A percentile compares a stretch with the other conserved stretches of the same genome.
phyloP scores from a whole-genome alignment of 2,888 invertebrate species.

The Lepidonotus clava region DNA sequence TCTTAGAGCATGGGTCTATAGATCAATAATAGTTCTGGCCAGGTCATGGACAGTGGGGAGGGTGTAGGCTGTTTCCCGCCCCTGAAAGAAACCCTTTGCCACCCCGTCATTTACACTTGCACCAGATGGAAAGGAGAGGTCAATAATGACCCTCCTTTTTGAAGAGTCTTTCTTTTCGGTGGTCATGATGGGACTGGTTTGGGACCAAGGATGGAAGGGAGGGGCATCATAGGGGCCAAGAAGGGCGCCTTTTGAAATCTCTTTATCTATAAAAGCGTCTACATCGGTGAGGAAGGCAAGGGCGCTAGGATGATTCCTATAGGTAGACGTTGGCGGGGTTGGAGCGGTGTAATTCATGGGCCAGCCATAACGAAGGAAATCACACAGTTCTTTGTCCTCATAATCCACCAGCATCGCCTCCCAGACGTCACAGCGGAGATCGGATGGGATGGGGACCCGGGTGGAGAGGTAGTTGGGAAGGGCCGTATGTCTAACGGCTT shows the following conservation, averaged over 20 bases:
- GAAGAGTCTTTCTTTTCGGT: background rate
- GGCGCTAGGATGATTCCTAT: background rate
- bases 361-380: too few relatives aligned
- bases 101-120: background rate
- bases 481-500: too few relatives aligned
- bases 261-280: background rate
- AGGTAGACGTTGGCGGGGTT: background rate
- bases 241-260: background rate
- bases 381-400: too few relatives aligned
- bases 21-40: too few relatives aligned
- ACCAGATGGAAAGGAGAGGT: background rate
- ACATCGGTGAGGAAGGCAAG: background rate
- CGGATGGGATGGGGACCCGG: too few relatives aligned
- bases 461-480: too few relatives aligned
- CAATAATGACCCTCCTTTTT: background rate
- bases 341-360: background rate
- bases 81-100: background rate
- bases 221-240: background rate
- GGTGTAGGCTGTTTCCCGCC: background rate
- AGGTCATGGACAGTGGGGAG: background rate
- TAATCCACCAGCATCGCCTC: too few relatives aligned
- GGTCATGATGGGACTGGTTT: background rate
- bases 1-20: too few relatives aligned
- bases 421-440: too few relatives aligned
- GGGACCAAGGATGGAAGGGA: background rate